Percentiles rank a stretch among this genome's conserved stretches.
Conservation (phyloP, 92 coral and sea anemone genomes). For the Hydrozoanthus gracilis region DNA sequence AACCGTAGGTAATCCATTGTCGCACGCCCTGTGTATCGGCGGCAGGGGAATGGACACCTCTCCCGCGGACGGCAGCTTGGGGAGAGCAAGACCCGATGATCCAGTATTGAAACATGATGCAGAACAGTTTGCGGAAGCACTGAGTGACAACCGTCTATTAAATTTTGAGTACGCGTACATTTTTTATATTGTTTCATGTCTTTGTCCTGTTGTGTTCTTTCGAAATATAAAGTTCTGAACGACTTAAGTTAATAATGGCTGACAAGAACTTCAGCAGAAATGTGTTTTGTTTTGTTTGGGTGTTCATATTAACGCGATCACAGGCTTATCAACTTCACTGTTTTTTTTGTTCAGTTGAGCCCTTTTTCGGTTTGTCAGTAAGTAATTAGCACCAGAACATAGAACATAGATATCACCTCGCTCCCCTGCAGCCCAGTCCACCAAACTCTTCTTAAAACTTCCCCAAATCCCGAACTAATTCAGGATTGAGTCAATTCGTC, state of each 20-base stretch:
- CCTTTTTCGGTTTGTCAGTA: too few relatives aligned
- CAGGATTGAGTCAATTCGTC: too few relatives aligned
- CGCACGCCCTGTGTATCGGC: conserved; percentile 1
- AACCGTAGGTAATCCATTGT: neutral
- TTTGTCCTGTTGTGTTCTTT: neutral
- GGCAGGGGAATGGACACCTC: neutral
- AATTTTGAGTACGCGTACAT: neutral
- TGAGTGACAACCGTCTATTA: neutral
- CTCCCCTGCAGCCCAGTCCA: too few relatives aligned
- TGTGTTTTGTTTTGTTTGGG: too few relatives aligned
- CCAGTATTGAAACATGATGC: conserved; percentile 2
- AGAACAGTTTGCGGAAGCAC: neutral
- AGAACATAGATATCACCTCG: too few relatives aligned
- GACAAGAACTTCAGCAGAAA: too few relatives aligned
- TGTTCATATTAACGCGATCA: too few relatives aligned
- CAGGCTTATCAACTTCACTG: too few relatives aligned
- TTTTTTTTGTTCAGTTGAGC: too few relatives aligned
- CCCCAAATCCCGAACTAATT: too few relatives aligned
- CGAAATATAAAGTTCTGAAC: neutral
- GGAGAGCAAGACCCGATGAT: neutral
- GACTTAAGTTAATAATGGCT: neutral
- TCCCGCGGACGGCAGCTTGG: neutral
- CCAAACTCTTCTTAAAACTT: too few relatives aligned
- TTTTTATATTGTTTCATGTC: neutral
- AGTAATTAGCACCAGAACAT: too few relatives aligned